Evolutionary conservation across 2,888 invertebrate species (phyloP), one percentile per base, ranked within the genome.

Genomic region (Drosophila ustulata): DNA sequence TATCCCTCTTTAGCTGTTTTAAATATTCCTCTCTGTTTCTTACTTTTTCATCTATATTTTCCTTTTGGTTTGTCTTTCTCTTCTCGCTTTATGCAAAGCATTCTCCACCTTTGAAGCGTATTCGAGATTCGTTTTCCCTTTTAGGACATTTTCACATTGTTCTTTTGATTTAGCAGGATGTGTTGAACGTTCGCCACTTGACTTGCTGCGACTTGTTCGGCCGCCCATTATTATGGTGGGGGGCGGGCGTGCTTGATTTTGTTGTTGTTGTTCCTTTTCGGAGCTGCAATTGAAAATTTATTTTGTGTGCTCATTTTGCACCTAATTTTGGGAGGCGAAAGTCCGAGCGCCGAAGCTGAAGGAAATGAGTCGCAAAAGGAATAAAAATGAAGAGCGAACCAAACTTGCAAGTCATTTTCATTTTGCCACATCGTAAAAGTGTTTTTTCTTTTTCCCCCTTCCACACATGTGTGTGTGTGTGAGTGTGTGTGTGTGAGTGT

Each of bases 271-370:
- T 59, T 49, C 52, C 45, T 49, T 51, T 56, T 28, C 58, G 66
- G 64, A 68, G 61, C 58, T 75, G 84, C 86, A 88, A 90, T 89
- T 89, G 89, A 88, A 89, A 89, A 88, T 88, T 86, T 88, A 84
- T 88, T 89, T 90, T 89, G 80, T 90, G 87, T 88, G 88, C 84
- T 90, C 88, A 90, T 87, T 90, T 90, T 90, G 91, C 90, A 91
- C 90, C 89, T 90, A 91, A 90, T 91, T 86, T 82, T 75, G 71
- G 8, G 57, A 72, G 18, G 59, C 59, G 41, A 68, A 76, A 67
- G 72, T 75, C 75, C 72, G 73, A 72, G 70, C 71, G 59, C 34
- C 23, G 56, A 56, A 25, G 58, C 67, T 63, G 52, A 70, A 87
- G 88, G 85, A 82, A 82, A 82, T 82, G 82, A 82, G 82, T 85